These are phyloP conservation scores for Hippocampus barbouri DNA, from an alignment of 2,113 vertebrate species.

Conservation along the genomic window DNA sequence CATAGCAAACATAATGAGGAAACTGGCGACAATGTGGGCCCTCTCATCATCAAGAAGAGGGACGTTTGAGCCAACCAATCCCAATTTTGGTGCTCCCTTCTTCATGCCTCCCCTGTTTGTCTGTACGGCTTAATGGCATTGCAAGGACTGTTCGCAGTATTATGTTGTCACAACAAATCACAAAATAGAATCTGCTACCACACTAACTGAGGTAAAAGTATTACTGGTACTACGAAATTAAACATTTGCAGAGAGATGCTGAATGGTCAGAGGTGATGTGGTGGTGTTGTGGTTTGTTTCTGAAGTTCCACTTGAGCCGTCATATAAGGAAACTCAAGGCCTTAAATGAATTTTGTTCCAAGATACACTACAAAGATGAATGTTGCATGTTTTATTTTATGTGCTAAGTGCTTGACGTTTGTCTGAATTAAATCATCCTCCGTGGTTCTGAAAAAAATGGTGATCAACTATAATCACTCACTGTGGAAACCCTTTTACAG, in stretches of 20 bases:
- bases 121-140: neutral
- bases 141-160: neutral
- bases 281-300: neutral
- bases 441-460: neutral
- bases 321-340: conserved; percentile 10
- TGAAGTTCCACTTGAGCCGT: neutral
- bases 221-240: neutral
- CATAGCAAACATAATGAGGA: conserved; percentile 76
- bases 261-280: neutral
- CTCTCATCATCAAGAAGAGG: conserved; percentile 76
- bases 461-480: conserved; percentile 17
- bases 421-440: conserved; percentile 15
- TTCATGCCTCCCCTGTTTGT: neutral
- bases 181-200: neutral
- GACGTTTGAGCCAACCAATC: conserved; percentile 61
- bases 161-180: neutral
- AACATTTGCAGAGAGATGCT: neutral
- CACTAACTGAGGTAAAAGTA: neutral
- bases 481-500: neutral
- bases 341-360: conserved; percentile 19
- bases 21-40: conserved; percentile 78
- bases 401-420: conserved; percentile 3
- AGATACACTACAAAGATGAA: conserved; percentile 22
- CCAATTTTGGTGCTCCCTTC: neutral
- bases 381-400: conserved; percentile 31